phyloP scores from a whole-genome alignment of 2,113 vertebrate genomes.

The Eolophus roseicapilla region DNA sequence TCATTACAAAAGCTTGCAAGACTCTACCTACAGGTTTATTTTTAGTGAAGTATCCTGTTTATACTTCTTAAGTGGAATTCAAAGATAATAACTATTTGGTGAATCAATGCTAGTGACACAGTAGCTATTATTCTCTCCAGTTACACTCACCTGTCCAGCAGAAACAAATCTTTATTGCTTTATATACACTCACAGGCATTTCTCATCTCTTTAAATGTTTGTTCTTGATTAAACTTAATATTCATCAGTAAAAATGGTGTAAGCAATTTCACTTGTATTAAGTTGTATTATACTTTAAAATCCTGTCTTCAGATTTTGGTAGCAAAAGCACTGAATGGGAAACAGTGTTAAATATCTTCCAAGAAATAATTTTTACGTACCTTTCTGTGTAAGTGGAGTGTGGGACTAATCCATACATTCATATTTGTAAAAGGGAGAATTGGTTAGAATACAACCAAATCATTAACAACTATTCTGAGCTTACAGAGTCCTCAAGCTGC shows the following conservation, averaged over 20 bases:
- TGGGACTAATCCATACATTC: not conserved
- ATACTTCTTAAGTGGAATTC: not conserved
- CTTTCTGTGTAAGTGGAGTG: not conserved
- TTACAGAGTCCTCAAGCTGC: not conserved
- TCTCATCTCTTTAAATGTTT: not conserved
- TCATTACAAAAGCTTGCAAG: not conserved
- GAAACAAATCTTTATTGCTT: not conserved
- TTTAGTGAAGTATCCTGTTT: not conserved
- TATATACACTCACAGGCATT: not conserved
- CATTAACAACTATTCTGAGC: not conserved
- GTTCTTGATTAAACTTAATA: not conserved
- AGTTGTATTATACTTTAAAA: not conserved
- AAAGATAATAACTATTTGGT: not conserved
- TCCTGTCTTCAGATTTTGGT: not conserved
- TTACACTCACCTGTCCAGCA: not conserved
- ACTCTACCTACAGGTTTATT: not conserved
- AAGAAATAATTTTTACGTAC: not conserved
- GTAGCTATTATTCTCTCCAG: not conserved
- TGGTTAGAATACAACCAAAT: not conserved
- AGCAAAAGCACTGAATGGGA: not conserved
- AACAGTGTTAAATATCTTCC: not conserved
- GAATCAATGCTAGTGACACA: not conserved
- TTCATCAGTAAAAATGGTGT: not conserved
- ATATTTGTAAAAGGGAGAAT: not conserved
- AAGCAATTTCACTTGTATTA: not conserved